Base-by-base conservation (phyloP, 2,113 vertebrate species). In the Zosterops pallidus region DNA sequence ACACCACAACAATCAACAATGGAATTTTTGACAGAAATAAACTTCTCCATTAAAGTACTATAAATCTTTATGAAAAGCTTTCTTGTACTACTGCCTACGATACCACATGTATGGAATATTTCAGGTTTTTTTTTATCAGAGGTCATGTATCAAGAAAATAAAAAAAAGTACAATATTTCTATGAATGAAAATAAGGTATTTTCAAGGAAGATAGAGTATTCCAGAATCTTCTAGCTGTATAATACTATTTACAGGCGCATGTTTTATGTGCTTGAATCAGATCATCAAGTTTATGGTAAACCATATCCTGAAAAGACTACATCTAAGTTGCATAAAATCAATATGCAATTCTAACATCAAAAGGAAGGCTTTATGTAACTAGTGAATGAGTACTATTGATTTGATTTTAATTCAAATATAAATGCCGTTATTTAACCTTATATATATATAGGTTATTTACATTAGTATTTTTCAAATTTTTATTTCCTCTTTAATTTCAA, bases 291-390 rank as follows among this genome's bases (percentile, higher is more conserved):
- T 89, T 93, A 89, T 46, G 19, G 44, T 87, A 92, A 94, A 94
- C 50, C 10, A 78, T 64, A 93, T 56, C 9, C 67, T 85, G 64
- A 93, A 83, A 80, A 87, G 23, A 72, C 9, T 68, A 7, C 31
- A 64, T 77, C 70, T 83, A 91, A 80, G 60, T 52, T 78, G 53
- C 24, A 53, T 83, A 70, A 87, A 94, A 91, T 94, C 90, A 94
- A 94, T 95, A 94, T 50, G 22, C 26, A 91, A 82, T 88, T 78
- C 70, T 69, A 69, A 88, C 67, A 78, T 83, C 24, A 50, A 88
- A 89, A 93, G 23, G 68, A 94, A 93, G 42, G 22, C 0, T 94
- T 94, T 86, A 59, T 70, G 42, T 74, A 69, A 15, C 7, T 57
- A 80, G 4, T 67, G 64, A 95, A 90, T 81, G 18, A 80, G 9